Percentiles rank a stretch among this genome's conserved stretches.
These are phyloP conservation scores for Atta texana DNA, from an alignment of 1,140 invertebrate species.

Conservation along the genomic window DNA sequence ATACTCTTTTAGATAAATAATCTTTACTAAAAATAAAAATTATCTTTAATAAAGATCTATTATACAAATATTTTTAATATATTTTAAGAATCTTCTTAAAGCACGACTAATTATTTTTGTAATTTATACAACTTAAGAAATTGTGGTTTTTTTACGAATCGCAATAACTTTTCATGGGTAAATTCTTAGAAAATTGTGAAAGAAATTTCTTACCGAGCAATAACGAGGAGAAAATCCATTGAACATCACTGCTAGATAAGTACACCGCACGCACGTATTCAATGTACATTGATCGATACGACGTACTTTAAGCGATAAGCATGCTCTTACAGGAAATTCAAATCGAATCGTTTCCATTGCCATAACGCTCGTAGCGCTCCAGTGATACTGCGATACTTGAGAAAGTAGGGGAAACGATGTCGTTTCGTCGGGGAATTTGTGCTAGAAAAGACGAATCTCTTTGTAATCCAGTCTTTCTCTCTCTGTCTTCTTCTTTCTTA, in stretches of 20 bases:
- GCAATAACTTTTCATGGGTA: background rate
- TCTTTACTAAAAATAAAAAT: no score
- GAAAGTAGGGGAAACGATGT: slow-evolving; percentile 63
- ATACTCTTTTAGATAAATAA: no score
- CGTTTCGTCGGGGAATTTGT: slow-evolving; percentile 55
- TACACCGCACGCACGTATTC: background rate
- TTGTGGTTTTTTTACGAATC: background rate
- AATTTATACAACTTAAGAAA: slow-evolving; percentile 2
- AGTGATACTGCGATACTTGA: slow-evolving; percentile 38
- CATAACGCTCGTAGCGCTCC: background rate
- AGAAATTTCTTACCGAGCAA: background rate
- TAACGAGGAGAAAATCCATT: slow-evolving; percentile 2
- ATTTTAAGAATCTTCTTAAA: background rate
- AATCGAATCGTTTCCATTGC: slow-evolving; percentile 24
- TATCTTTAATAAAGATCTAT: no score
- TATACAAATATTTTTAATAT: no score
- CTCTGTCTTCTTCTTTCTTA: slow-evolving; percentile 52
- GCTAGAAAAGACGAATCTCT: slow-evolving; percentile 67
- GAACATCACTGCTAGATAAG: background rate
- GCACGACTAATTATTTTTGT: background rate
- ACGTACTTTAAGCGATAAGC: slow-evolving; percentile 7
- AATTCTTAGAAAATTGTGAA: background rate
- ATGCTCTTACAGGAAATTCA: background rate
- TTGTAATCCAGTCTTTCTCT: slow-evolving; percentile 64
- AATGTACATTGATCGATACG: background rate